Conservation (phyloP, 2,888 invertebrate genomes). For the Melipona beecheii region DNA sequence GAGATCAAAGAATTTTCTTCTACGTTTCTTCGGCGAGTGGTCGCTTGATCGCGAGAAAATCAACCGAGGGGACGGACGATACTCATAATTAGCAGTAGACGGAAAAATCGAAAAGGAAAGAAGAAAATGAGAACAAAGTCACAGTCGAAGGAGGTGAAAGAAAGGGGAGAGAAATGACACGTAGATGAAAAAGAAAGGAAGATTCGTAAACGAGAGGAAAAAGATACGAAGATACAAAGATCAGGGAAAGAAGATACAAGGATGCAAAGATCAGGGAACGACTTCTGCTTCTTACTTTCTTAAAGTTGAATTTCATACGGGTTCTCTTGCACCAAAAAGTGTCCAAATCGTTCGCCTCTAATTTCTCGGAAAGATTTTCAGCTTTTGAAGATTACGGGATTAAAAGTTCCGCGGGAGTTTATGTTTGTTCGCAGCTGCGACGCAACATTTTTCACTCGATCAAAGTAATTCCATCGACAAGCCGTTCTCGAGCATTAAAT, state of each 20-base stretch:
- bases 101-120: neutral
- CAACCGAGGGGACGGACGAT: neutral
- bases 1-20: neutral
- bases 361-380: neutral
- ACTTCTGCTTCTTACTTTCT: neutral
- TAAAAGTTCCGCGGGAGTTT: too few relatives aligned
- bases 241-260: neutral
- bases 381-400: neutral
- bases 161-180: neutral
- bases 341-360: too few relatives aligned
- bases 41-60: conserved; percentile 32
- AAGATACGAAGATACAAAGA: neutral
- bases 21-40: neutral
- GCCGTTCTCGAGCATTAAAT: neutral
- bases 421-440: neutral
- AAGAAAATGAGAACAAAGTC: neutral
- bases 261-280: conserved; percentile 11
- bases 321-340: neutral
- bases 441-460: neutral
- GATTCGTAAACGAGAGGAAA: neutral
- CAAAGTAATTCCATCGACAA: neutral
- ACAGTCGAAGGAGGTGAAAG: neutral
- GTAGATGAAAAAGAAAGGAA: too few relatives aligned
- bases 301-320: neutral
- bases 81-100: conserved; percentile 31